Conservation (phyloP, 2,888 invertebrate species). For the Ormyrus labotus region DNA sequence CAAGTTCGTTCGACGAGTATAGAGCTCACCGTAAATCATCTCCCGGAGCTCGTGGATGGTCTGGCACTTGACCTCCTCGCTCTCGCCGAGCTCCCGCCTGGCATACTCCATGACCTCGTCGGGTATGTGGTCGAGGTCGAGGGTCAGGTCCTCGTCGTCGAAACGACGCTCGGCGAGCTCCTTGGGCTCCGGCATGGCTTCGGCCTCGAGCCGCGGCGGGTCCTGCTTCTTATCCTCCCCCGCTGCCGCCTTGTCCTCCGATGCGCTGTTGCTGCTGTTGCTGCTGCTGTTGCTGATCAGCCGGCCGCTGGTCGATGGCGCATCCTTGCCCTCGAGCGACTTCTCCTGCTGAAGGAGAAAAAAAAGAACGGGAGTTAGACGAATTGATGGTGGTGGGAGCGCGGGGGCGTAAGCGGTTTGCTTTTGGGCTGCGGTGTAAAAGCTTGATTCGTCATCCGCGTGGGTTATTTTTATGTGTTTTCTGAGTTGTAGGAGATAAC, state of each 20-base stretch:
- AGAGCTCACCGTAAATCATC: constrained; percentile 82
- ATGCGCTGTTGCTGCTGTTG: neutral
- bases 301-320: constrained; percentile 45
- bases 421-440: too few relatives aligned
- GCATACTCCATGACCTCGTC: constrained; percentile 83
- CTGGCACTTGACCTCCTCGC: constrained; percentile 82
- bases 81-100: constrained; percentile 82
- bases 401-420: too few relatives aligned
- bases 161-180: constrained; percentile 48
- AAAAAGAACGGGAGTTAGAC: too few relatives aligned
- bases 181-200: constrained; percentile 60
- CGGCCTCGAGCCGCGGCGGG: neutral
- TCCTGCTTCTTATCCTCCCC: constrained; percentile 6
- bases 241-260: constrained; percentile 16
- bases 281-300: constrained; percentile 55
- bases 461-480: too few relatives aligned
- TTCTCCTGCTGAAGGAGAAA: constrained; percentile 49
- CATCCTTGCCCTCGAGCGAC: constrained; percentile 50
- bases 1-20: neutral
- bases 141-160: constrained; percentile 75
- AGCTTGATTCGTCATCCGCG: too few relatives aligned
- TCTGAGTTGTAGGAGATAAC: too few relatives aligned
- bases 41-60: constrained; percentile 85
- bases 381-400: too few relatives aligned
- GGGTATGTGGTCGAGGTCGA: constrained; percentile 83